Evolutionary conservation across 2,797 vertebrate genomes (phyloP), one percentile per base, ranked within the genome.

Genomic region (Myotis vivesi): DNA sequence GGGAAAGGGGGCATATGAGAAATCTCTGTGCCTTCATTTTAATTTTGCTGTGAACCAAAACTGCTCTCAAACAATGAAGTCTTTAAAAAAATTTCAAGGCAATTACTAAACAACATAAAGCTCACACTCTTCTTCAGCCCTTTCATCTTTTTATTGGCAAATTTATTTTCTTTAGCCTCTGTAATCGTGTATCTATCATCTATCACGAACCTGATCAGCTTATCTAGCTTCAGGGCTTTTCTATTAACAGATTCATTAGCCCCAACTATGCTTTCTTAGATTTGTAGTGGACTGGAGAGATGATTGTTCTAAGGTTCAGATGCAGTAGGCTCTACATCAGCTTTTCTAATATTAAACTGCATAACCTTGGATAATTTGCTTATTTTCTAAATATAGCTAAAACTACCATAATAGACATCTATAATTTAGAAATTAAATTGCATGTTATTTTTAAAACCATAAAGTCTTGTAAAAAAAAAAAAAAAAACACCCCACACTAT

Each of bases 361-460:
- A 2, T 25, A 57, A 64, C 30, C 8, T 93, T 68, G 15, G 15
- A 11, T 79, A 80, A 89, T 81, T 91, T 94, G 51, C 62, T 94
- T 89, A 92, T 79, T 72, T 88, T 85, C 28, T 89, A 87, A 84
- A 73, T 66, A 49, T 22, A 82, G 36, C 73, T 72, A 73, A 77
- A 83, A 17, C 57, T 38, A n/a, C 82, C 57, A 68, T 53, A 91
- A 83, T 33, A 83, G 30, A 25, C 19, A 66, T 38, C 41, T 75
- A 12, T 71, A 44, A 94, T 41, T 89, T 95, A 30, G 55, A 76
- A 92, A 88, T 94, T 92, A 81, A 46, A 79, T 89, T 92, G 49
- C n/a, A 73, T 51, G n/a, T 23, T 82, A 44, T 57, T 92, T 80
- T 93, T 68, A 68, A 93, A 92, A 66, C 11, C 57, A 49, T 64